Conservation (phyloP, 1,140 invertebrate genomes). For the Plodia interpunctella region DNA sequence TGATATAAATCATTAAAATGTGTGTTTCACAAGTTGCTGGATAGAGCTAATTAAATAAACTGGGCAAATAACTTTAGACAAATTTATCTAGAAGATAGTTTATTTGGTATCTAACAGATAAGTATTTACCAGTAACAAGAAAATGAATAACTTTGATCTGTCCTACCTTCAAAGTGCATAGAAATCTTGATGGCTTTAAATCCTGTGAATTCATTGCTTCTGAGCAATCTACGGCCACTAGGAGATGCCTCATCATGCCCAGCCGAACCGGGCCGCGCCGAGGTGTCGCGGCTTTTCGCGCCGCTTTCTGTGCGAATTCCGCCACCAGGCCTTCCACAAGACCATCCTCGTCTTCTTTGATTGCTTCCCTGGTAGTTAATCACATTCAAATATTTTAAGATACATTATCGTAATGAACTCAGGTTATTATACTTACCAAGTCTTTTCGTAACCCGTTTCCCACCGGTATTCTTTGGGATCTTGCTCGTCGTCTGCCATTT, state of each 20-base stretch:
- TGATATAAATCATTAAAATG: too few relatives aligned
- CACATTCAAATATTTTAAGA: conserved; percentile 2
- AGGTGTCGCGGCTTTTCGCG: conserved; percentile 84
- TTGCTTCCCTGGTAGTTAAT: conserved; percentile 88
- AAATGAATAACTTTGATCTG: not conserved
- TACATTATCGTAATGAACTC: not conserved
- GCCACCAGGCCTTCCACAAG: conserved; percentile 92
- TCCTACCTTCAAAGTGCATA: conserved; percentile 90
- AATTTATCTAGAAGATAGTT: too few relatives aligned
- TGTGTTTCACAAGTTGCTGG: too few relatives aligned
- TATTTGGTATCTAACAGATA: too few relatives aligned
- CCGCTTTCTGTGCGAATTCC: conserved; percentile 92
- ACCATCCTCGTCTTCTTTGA: conserved; percentile 96
- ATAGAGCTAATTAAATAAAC: too few relatives aligned
- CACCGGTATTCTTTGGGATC: conserved; percentile 95
- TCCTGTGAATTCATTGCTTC: conserved; percentile 96
- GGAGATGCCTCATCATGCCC: conserved; percentile 98
- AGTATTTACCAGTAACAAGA: too few relatives aligned
- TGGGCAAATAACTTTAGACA: too few relatives aligned
- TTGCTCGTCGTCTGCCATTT: conserved; percentile 88
- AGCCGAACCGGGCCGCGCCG: conserved; percentile 87
- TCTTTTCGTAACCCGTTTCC: conserved; percentile 98
- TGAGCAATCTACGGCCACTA: conserved; percentile 94
- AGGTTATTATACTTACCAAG: conserved; percentile 82
- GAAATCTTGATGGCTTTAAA: conserved; percentile 94